These are phyloP conservation scores for Cryptotis parvus DNA, from an alignment of 2,113 vertebrate species.

Conservation along the genomic window DNA sequence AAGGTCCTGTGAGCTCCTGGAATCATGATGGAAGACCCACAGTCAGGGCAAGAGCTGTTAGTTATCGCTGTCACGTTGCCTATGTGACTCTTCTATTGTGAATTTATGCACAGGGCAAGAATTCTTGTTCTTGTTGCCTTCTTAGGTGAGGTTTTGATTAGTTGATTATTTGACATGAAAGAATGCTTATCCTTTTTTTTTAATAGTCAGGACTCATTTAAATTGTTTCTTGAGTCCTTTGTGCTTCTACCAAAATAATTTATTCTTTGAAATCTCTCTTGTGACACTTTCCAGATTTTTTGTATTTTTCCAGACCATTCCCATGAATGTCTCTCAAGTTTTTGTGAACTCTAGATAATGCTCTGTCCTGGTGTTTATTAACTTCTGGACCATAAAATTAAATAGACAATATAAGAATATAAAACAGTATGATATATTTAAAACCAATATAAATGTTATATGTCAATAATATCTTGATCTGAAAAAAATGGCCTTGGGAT, in stretches of 20 bases:
- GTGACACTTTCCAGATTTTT: neutral
- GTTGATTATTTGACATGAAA: neutral
- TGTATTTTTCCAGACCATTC: neutral
- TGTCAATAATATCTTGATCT: neutral
- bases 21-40: neutral
- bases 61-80: neutral
- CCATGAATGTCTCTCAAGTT: neutral
- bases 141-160: constrained; percentile 8
- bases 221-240: constrained; percentile 10
- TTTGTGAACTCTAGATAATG: neutral
- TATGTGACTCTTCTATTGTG: neutral
- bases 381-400: neutral
- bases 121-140: neutral
- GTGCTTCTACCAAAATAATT: neutral
- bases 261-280: neutral
- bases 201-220: neutral
- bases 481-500: neutral
- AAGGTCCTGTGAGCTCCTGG: neutral
- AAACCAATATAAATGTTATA: neutral
- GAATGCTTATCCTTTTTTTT: neutral
- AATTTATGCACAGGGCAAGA: neutral
- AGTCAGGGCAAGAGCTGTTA: neutral
- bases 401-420: too few species aligned
- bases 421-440: neutral
- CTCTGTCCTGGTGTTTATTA: neutral